Percentiles rank a stretch among this genome's conserved stretches.
Evolutionary conservation across 1,140 invertebrate genomes (phyloP).

Genomic region (Drosophila littoralis): DNA sequence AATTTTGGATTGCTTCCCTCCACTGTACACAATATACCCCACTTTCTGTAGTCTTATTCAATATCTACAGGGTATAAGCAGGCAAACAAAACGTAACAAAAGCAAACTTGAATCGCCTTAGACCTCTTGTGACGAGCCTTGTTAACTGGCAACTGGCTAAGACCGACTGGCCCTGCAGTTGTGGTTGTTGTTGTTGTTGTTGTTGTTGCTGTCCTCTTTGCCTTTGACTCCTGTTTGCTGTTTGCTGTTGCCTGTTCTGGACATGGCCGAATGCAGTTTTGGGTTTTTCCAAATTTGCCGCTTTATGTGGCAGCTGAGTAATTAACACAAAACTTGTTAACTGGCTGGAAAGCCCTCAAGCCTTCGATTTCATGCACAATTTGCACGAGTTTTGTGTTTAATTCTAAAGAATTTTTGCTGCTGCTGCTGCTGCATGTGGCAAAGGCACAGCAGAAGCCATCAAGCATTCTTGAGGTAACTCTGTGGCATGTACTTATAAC

Average conservation of each 20-base stretch:
- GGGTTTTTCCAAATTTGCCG: slow-evolving; percentile 14
- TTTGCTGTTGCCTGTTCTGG: neutral
- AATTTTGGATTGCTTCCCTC: too few relatives aligned
- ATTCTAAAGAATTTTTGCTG: slow-evolving; percentile 19
- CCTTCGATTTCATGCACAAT: slow-evolving; percentile 45
- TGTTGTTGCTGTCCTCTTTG: neutral
- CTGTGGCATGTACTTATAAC: slow-evolving; percentile 14
- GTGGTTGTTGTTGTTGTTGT: neutral
- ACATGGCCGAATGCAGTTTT: slow-evolving; percentile 1
- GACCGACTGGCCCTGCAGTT: neutral
- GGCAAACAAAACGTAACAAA: slow-evolving; percentile 1
- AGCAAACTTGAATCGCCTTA: slow-evolving; percentile 7
- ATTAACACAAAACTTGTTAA: slow-evolving; percentile 43
- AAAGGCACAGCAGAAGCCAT: slow-evolving; percentile 1
- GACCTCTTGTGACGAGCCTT: slow-evolving; percentile 5
- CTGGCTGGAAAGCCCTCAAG: slow-evolving; percentile 8
- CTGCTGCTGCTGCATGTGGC: neutral
- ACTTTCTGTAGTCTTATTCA: neutral
- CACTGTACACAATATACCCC: neutral
- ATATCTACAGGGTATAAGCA: slow-evolving; percentile 2
- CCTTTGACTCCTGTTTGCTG: neutral
- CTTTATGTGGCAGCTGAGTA: slow-evolving; percentile 37
- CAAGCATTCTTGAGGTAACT: slow-evolving; percentile 11
- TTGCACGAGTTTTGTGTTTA: slow-evolving; percentile 28
- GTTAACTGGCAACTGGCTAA: neutral